phyloP scores from a whole-genome alignment of 2,888 invertebrate species.

The Chydorus sphaericus region DNA sequence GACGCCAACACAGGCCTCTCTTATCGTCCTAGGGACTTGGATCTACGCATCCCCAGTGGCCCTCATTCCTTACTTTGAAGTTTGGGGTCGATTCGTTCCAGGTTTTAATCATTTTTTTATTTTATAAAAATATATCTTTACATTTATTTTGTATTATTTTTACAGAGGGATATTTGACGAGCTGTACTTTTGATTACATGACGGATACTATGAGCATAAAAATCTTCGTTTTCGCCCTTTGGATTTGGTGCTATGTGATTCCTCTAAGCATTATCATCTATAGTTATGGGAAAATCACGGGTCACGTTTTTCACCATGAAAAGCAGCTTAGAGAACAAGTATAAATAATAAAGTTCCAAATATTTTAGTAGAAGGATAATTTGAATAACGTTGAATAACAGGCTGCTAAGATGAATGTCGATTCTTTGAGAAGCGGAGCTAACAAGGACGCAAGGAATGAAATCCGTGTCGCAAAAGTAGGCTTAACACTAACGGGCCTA shows the following conservation, averaged over 20 bases:
- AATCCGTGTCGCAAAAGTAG: slow-evolving; percentile 55
- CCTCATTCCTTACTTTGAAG: slow-evolving; percentile 43
- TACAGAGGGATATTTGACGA: slow-evolving; percentile 58
- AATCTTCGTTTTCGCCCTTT: slow-evolving; percentile 47
- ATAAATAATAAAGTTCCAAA: not conserved
- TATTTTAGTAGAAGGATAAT: not conserved
- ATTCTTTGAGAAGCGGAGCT: slow-evolving; percentile 49
- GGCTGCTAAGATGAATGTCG: slow-evolving; percentile 63
- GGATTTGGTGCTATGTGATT: slow-evolving; percentile 48
- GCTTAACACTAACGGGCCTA: slow-evolving; percentile 54
- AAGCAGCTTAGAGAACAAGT: slow-evolving; percentile 42
- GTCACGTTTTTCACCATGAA: slow-evolving; percentile 47
- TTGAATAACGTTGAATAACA: too few species aligned
- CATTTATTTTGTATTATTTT: too few species aligned
- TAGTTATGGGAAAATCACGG: slow-evolving; percentile 50
- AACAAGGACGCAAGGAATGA: slow-evolving; percentile 45
- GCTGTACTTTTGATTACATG: slow-evolving; percentile 55
- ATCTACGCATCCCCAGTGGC: slow-evolving; percentile 52
- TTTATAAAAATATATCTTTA: too few species aligned
- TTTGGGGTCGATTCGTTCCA: slow-evolving; percentile 33
- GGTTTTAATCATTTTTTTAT: too few species aligned
- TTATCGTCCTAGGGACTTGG: slow-evolving; percentile 47
- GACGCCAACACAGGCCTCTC: slow-evolving; percentile 44
- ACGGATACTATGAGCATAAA: slow-evolving; percentile 47
- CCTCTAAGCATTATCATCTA: slow-evolving; percentile 48